phyloP scores from a whole-genome alignment of 2,113 vertebrate genomes.

The Notothenia rossii region DNA sequence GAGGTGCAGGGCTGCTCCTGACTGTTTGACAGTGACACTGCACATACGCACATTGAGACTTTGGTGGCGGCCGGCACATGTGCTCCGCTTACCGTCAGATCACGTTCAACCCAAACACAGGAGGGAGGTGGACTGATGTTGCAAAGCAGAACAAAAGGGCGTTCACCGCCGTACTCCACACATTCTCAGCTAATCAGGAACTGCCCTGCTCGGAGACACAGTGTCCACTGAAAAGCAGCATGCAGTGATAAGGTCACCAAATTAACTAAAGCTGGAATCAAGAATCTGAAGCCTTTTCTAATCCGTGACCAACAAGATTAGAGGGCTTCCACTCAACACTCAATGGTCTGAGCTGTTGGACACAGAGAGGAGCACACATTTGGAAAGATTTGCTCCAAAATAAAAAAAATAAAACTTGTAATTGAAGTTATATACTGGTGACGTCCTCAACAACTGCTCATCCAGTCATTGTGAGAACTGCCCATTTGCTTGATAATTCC shows the following conservation, averaged over 20 bases:
- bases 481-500: too few relatives aligned
- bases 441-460: not conserved
- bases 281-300: slow-evolving; percentile 64
- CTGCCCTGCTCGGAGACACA: slow-evolving; percentile 61
- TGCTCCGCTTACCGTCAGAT: slow-evolving; percentile 46
- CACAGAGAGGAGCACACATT: slow-evolving; percentile 1
- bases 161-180: slow-evolving; percentile 59
- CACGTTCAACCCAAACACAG: slow-evolving; percentile 17
- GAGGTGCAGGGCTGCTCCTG: slow-evolving; percentile 47
- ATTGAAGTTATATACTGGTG: not conserved
- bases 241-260: slow-evolving; percentile 69
- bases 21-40: slow-evolving; percentile 74
- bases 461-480: too few relatives aligned
- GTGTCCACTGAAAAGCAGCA: slow-evolving; percentile 58
- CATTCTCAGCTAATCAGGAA: slow-evolving; percentile 73
- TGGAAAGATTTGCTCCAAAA: slow-evolving; percentile 11
- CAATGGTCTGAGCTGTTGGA: slow-evolving; percentile 28
- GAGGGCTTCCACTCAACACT: slow-evolving; percentile 60
- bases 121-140: slow-evolving; percentile 56
- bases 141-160: slow-evolving; percentile 72
- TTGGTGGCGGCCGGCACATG: slow-evolving; percentile 50
- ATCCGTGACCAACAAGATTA: slow-evolving; percentile 81
- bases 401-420: slow-evolving; percentile 7
- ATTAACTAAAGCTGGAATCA: slow-evolving; percentile 76
- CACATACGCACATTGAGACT: slow-evolving; percentile 56